phyloP scores from a whole-genome alignment of 1,140 invertebrate species.

The Onthophagus taurus region DNA sequence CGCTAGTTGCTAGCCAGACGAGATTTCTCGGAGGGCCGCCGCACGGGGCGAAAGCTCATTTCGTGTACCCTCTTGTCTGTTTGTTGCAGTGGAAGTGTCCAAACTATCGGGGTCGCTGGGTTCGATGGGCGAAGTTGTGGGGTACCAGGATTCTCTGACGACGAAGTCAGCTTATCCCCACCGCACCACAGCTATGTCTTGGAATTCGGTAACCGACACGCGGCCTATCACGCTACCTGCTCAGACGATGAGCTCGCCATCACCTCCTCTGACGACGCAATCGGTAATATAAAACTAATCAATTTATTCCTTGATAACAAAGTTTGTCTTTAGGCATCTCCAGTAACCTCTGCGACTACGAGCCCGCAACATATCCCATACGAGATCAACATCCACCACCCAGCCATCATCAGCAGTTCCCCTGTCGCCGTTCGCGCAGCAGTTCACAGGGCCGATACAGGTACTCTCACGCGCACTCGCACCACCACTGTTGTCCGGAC shows the following conservation, averaged over 20 bases:
- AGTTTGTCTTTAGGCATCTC: constrained; percentile 21
- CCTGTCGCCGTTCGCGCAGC: constrained; percentile 37
- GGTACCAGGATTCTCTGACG: constrained; percentile 37
- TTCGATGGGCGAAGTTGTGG: constrained; percentile 32
- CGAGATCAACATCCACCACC: constrained; percentile 14
- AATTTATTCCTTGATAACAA: background rate
- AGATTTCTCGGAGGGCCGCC: background rate
- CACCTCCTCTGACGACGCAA: constrained; percentile 38
- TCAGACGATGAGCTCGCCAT: constrained; percentile 38
- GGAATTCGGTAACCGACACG: constrained; percentile 35
- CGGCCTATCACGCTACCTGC: constrained; percentile 29
- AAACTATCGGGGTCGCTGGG: constrained; percentile 38
- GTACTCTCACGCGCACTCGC: constrained; percentile 29
- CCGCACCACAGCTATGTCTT: constrained; percentile 37
- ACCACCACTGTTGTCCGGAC: constrained; percentile 33
- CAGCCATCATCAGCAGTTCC: constrained; percentile 21
- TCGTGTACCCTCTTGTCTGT: background rate
- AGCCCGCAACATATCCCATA: constrained; percentile 29
- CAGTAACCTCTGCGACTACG: constrained; percentile 35
- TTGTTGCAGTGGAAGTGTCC: constrained; percentile 35
- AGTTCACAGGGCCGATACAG: constrained; percentile 39
- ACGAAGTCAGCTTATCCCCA: constrained; percentile 38
- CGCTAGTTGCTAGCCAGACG: background rate
- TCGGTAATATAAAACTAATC: constrained; percentile 22
- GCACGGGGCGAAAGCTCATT: background rate